phyloP scores from a whole-genome alignment of 2,888 invertebrate species.

The Troides helena region DNA sequence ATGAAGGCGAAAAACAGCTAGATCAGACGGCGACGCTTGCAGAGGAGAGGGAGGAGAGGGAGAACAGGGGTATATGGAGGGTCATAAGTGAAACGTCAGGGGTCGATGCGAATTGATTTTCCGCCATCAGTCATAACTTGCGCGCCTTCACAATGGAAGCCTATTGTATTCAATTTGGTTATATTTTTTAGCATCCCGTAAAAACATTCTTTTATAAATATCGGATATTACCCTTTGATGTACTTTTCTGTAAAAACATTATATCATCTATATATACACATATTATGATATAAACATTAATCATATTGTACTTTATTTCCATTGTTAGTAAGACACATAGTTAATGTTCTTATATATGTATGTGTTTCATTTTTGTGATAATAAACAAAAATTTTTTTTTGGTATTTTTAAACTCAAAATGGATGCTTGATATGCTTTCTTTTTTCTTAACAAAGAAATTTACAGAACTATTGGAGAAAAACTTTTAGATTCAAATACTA shows the following conservation, averaged over 20 bases:
- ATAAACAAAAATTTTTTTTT: too few species aligned
- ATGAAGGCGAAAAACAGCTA: conserved; percentile 74
- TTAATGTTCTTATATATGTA: too few species aligned
- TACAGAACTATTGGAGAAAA: too few species aligned
- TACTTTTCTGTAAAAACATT: not conserved
- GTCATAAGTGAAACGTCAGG: conserved; percentile 72
- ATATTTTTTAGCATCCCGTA: conserved; percentile 5
- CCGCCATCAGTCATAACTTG: conserved; percentile 71
- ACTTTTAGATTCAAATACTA: too few species aligned
- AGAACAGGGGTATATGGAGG: conserved; percentile 36
- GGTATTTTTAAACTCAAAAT: too few species aligned
- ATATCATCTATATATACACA: too few species aligned
- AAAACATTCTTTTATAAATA: not conserved
- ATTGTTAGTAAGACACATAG: too few species aligned
- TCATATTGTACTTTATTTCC: too few species aligned
- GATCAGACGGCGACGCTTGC: conserved; percentile 48
- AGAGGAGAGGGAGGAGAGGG: conserved; percentile 5
- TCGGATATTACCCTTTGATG: not conserved
- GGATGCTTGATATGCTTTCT: too few species aligned
- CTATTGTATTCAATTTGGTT: conserved; percentile 38
- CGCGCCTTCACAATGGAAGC: conserved; percentile 49
- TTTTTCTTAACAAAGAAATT: too few species aligned
- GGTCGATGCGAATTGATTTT: conserved; percentile 76
- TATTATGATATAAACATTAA: too few species aligned
- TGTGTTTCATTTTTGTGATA: too few species aligned